Evolutionary conservation across 2,113 vertebrate genomes (phyloP).

Genomic region (Hymenochirus boettgeri): DNA sequence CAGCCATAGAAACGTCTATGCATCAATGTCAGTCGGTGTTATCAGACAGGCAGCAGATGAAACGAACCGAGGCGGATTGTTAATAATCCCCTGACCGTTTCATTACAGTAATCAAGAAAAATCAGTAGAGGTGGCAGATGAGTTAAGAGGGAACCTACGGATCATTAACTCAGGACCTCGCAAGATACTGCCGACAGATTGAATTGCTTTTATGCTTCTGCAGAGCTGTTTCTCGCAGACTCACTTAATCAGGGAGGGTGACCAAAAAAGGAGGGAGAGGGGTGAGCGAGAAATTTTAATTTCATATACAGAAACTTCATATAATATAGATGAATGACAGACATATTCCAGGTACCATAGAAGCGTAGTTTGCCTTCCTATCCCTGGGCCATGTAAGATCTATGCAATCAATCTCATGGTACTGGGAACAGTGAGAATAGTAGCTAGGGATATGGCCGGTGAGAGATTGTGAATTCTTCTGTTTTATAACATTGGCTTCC

Average conservation of each 20-base stretch:
- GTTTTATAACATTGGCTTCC: not conserved
- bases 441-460: not conserved
- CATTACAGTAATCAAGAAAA: conserved; percentile 73
- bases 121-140: conserved; percentile 70
- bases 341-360: conserved; percentile 10
- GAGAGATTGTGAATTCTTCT: not conserved
- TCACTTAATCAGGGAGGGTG: conserved; percentile 40
- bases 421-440: not conserved
- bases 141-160: conserved; percentile 65
- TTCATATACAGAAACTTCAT: conserved; percentile 40
- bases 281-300: conserved; percentile 38
- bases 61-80: conserved; percentile 52
- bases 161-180: conserved; percentile 71
- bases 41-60: conserved; percentile 45
- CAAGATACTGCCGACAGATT: conserved; percentile 61
- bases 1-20: conserved; percentile 33
- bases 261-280: conserved; percentile 8
- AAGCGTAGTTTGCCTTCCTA: not conserved
- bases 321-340: conserved; percentile 29
- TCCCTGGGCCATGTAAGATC: not conserved
- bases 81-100: conserved; percentile 73
- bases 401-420: not conserved
- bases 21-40: conserved; percentile 41
- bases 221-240: conserved; percentile 42
- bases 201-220: conserved; percentile 60